Base-by-base conservation (phyloP, 2,797 vertebrate genomes). In the Enteromius radiatus region DNA sequence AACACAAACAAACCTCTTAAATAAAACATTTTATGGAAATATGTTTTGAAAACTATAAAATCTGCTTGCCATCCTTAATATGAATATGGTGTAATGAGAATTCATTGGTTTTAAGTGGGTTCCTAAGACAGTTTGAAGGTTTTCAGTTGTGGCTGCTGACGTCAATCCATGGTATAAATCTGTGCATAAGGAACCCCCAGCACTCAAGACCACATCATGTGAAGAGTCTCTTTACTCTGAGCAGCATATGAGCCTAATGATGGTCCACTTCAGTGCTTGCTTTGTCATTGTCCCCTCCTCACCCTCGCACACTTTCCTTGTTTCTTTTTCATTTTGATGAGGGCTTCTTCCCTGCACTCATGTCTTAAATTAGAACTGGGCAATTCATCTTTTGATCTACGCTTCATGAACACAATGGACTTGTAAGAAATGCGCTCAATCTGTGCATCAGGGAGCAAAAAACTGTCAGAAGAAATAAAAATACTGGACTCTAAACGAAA, bases 171-270 rank as follows among this genome's bases (percentile, higher is more conserved):
- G 8, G n/a, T 43, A 59, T 17, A 26, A n/a, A 74, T 67, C 36
- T 83, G 54, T 73, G 69, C 4, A 4, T 69, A 54, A 26, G 70
- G 41, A 36, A 86, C 83, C 81, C 77, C 12, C 80, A 14, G 26
- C 14, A 67, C 69, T 56, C 64, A 38, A 31, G 73, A 84, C 38
- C 65, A 90, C 86, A 89, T 87, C 85, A 89, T 90, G 84, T 88
- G 81, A 92, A 90, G 88, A 86, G 88, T 78, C 76, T 82, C 61
- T 17, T 54, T 76, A 76, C 33, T 88, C 82, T 86, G 86, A 33
- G 77, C 45, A 47, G 64, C 67, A 63, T 43, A 45, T 76, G 38
- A 63, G 63, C 70, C 80, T 83, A 86, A 87, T 91, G 86, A 87
- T 23, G 56, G 74, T 79, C 73, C 81, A 70, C 84, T 86, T 89